A percentile compares a stretch with the other conserved stretches of the same genome.
These are phyloP conservation scores for Heliconius hortense DNA, from an alignment of 2,888 invertebrate species.

Conservation along the genomic window DNA sequence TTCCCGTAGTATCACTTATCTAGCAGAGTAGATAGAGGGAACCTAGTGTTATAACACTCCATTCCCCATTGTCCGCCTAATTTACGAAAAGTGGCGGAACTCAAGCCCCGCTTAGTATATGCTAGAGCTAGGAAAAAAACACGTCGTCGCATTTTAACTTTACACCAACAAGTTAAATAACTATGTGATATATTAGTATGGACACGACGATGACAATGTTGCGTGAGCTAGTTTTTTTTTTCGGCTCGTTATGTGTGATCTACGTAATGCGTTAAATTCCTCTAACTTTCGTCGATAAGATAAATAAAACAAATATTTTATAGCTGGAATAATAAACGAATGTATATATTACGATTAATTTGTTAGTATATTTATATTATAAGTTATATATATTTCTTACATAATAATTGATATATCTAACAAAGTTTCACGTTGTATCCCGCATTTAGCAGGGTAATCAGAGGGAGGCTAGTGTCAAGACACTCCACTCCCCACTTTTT, in stretches of 20 bases:
- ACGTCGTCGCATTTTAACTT: not conserved
- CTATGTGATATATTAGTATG: slow-evolving; percentile 21
- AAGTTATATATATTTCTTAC: not conserved
- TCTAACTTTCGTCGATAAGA: not conserved
- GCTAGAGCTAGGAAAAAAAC: not conserved
- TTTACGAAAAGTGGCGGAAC: not conserved
- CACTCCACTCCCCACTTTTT: no score
- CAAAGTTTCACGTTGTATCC: no score
- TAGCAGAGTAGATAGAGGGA: no score
- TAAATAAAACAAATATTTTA: slow-evolving; percentile 8
- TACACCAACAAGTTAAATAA: not conserved
- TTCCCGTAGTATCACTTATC: no score
- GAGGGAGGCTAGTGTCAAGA: no score
- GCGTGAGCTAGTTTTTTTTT: slow-evolving; percentile 20
- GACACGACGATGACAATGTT: slow-evolving; percentile 29
- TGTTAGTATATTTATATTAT: not conserved
- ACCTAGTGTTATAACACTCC: no score
- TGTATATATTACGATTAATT: not conserved
- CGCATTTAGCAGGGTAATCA: no score
- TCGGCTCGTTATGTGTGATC: slow-evolving; percentile 8
- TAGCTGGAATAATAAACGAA: not conserved
- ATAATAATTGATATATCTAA: no score
- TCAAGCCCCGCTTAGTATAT: not conserved
- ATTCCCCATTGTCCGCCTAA: no score
- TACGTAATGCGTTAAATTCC: slow-evolving; percentile 21